Evolutionary conservation across 2,888 invertebrate species (phyloP).

Genomic region (Orchesellides sinensis): DNA sequence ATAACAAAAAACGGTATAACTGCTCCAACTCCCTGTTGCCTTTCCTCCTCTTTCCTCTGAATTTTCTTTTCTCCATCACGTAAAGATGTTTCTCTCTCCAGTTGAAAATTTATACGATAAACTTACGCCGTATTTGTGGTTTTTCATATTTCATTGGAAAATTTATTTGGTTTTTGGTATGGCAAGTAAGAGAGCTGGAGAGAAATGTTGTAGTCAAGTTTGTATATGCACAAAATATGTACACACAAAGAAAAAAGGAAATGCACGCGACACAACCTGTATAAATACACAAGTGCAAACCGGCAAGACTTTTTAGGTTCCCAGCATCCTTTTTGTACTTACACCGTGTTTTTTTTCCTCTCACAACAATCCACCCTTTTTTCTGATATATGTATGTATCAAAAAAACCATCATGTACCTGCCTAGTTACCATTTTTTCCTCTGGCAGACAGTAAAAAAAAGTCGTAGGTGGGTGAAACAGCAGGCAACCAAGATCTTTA

Average conservation of each 20-base stretch:
- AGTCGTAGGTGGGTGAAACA: conserved; percentile 49
- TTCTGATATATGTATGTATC: neutral
- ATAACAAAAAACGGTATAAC: conserved; percentile 1
- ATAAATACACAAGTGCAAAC: neutral
- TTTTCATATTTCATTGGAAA: conserved; percentile 1
- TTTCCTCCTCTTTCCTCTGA: neutral
- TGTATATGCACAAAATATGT: neutral
- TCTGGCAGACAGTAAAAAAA: conserved; percentile 1
- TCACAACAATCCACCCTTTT: neutral
- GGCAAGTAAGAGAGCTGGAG: neutral
- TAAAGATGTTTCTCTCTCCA: neutral
- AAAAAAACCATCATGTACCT: neutral
- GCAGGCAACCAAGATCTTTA: conserved; percentile 39
- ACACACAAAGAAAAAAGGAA: neutral
- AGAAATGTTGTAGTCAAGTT: too few species aligned
- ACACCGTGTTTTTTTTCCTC: neutral
- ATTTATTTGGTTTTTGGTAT: conserved; percentile 26
- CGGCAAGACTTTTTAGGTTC: neutral
- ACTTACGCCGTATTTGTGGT: neutral
- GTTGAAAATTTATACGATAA: neutral
- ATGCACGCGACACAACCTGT: neutral
- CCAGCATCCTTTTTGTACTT: neutral
- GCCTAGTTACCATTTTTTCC: neutral
- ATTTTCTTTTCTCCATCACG: neutral
- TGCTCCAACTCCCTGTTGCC: neutral